Evolutionary conservation across 2,888 invertebrate genomes (phyloP).

Genomic region (Protodeltote pygarga): DNA sequence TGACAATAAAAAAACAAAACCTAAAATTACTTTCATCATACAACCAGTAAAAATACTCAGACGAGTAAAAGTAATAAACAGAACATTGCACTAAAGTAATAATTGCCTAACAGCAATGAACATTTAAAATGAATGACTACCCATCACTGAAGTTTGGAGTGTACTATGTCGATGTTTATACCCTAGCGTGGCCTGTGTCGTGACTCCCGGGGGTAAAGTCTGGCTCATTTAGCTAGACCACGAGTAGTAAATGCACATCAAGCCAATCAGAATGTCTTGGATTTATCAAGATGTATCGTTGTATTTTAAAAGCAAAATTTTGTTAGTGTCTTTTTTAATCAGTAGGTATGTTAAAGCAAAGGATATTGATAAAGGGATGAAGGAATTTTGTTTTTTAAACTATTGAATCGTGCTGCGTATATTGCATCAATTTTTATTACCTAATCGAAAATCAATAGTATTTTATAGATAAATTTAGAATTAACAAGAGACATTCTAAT

Average conservation of each 20-base stretch:
- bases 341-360: constrained; percentile 19
- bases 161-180: constrained; percentile 27
- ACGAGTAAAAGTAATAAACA: not conserved
- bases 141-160: constrained; percentile 21
- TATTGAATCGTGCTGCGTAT: too few relatives aligned
- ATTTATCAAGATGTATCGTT: constrained; percentile 9
- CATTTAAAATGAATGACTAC: constrained; percentile 27
- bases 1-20: too few relatives aligned
- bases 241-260: constrained; percentile 39
- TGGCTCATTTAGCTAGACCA: constrained; percentile 31
- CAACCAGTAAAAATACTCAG: too few relatives aligned
- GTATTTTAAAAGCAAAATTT: not conserved
- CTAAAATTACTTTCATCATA: too few relatives aligned
- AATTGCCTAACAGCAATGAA: constrained; percentile 6
- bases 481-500: too few relatives aligned
- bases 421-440: too few relatives aligned
- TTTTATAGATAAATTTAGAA: too few relatives aligned
- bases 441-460: too few relatives aligned
- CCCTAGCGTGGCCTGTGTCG: constrained; percentile 23
- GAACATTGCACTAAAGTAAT: constrained; percentile 2
- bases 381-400: not conserved
- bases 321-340: too few relatives aligned
- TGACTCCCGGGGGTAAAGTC: constrained; percentile 17
- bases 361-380: too few relatives aligned
- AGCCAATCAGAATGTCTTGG: constrained; percentile 22